Conservation (phyloP, 2,888 invertebrate genomes). For the Apoda limacodes region DNA sequence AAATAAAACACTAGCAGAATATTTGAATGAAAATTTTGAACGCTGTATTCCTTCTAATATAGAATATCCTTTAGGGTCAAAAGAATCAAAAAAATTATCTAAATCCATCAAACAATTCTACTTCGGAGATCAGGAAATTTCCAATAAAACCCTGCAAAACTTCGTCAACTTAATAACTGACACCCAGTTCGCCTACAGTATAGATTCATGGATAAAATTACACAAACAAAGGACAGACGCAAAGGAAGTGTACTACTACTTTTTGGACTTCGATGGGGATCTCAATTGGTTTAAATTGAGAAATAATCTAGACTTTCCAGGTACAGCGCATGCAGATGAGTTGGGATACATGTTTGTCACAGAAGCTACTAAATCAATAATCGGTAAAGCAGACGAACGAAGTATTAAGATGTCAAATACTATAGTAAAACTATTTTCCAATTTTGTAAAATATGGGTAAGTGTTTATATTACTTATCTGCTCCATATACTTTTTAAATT, state of each 20-base stretch:
- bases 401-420: conserved; percentile 5
- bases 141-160: conserved; percentile 16
- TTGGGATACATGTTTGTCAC: conserved; percentile 19
- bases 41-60: conserved; percentile 26
- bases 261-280: conserved; percentile 20
- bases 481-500: too few species aligned
- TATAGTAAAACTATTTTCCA: conserved; percentile 2
- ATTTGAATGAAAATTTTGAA: conserved; percentile 23
- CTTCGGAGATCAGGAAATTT: conserved; percentile 19
- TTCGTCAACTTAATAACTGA: conserved; percentile 21
- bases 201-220: conserved; percentile 17
- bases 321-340: conserved; percentile 18
- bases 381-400: conserved; percentile 1
- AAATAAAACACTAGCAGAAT: conserved; percentile 12
- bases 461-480: too few species aligned
- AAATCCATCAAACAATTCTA: conserved; percentile 24
- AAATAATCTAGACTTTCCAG: conserved; percentile 11
- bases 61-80: conserved; percentile 23
- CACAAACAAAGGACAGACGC: conserved; percentile 10
- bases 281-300: conserved; percentile 17
- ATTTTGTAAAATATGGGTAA: conserved; percentile 13
- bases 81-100: conserved; percentile 19
- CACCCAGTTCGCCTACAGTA: conserved; percentile 18
- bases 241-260: conserved; percentile 18
- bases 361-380: conserved; percentile 1